A percentile compares a stretch with the other conserved stretches of the same genome.
phyloP scores from a whole-genome alignment of 2,113 vertebrate species.

The Chaetodon trifascialis region DNA sequence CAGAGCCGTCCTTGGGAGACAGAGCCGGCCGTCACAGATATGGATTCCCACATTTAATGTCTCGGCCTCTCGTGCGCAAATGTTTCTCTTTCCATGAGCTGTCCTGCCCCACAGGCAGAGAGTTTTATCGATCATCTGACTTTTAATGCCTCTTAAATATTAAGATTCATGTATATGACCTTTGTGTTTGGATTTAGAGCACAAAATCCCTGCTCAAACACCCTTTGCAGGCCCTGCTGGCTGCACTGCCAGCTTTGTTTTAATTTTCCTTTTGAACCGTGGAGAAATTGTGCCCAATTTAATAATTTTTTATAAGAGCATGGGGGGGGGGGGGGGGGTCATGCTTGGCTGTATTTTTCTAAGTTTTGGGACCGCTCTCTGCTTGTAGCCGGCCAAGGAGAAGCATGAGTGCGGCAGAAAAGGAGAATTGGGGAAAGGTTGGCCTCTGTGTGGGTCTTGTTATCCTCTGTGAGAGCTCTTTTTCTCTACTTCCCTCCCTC shows the following conservation, averaged over 20 bases:
- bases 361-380: neutral
- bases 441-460: slow-evolving; percentile 28
- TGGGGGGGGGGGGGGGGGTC: too few species aligned
- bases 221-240: slow-evolving; percentile 16
- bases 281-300: slow-evolving; percentile 18
- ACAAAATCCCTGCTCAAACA: slow-evolving; percentile 54
- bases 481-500: slow-evolving; percentile 41
- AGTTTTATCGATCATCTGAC: slow-evolving; percentile 75
- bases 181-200: slow-evolving; percentile 67
- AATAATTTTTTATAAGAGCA: slow-evolving; percentile 1
- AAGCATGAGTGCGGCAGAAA: slow-evolving; percentile 6
- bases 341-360: slow-evolving; percentile 19
- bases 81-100: slow-evolving; percentile 69
- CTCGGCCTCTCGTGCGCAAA: slow-evolving; percentile 49
- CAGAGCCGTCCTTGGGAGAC: slow-evolving; percentile 59
- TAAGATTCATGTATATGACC: slow-evolving; percentile 77
- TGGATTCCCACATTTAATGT: slow-evolving; percentile 65
- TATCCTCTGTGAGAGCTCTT: slow-evolving; percentile 38
- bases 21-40: slow-evolving; percentile 57
- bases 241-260: slow-evolving; percentile 33
- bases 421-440: neutral
- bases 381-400: slow-evolving; percentile 2
- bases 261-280: slow-evolving; percentile 22
- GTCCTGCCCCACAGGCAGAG: slow-evolving; percentile 35
- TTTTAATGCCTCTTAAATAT: slow-evolving; percentile 78